Evolutionary conservation across 2,888 invertebrate genomes (phyloP).

Genomic region (Norana najaformis): DNA sequence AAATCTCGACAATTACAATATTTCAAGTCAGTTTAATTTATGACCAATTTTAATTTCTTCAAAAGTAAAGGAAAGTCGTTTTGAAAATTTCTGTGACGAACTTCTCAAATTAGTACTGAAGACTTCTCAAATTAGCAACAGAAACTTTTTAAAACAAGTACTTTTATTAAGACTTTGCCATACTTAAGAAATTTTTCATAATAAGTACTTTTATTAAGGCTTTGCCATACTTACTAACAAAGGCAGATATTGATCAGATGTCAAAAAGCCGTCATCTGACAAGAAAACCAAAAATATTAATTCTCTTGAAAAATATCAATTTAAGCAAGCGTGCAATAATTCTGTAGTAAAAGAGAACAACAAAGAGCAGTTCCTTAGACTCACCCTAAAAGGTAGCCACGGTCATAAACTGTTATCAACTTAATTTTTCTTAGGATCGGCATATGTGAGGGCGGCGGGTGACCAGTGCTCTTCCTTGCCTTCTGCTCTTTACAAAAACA

Average conservation of each 20-base stretch:
- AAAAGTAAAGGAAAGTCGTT: too few species aligned
- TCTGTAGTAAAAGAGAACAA: neutral
- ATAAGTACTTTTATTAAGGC: neutral
- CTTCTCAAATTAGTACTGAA: neutral
- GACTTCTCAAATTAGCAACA: too few species aligned
- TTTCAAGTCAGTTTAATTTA: neutral
- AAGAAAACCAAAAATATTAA: neutral
- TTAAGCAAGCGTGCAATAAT: neutral
- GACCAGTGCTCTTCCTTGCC: neutral
- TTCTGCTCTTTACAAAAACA: neutral
- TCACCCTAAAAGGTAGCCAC: neutral
- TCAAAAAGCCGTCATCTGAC: neutral
- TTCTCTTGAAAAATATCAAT: too few species aligned
- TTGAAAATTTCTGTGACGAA: neutral
- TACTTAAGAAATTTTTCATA: too few species aligned
- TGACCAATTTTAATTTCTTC: too few species aligned
- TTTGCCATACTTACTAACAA: neutral
- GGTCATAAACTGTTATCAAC: neutral
- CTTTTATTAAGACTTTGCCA: neutral
- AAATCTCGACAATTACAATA: neutral
- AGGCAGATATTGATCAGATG: constrained; percentile 14
- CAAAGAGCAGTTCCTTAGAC: too few species aligned
- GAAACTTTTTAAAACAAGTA: neutral
- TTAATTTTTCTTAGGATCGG: neutral
- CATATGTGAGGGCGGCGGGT: neutral